Conservation (phyloP, 30 jellyfish, hydroid and myxozoan species). For the Hydractinia echinata region DNA sequence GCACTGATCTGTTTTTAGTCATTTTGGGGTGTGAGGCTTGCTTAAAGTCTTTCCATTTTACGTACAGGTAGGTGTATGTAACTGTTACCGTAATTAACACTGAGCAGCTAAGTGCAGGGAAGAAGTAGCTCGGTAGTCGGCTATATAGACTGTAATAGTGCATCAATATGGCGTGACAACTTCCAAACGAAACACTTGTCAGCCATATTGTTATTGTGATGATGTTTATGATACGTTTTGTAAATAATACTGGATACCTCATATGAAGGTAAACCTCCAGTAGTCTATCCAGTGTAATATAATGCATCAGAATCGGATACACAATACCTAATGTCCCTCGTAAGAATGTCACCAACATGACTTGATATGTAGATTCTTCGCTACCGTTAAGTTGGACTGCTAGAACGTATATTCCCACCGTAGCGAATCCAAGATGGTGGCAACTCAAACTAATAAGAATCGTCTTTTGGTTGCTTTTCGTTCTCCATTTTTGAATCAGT, state of each 20-base stretch:
- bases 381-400: neutral
- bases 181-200: neutral
- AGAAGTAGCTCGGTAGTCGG: neutral
- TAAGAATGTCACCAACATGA: neutral
- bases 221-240: neutral
- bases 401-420: neutral
- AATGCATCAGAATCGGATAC: conserved; percentile 11
- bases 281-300: conserved; percentile 5
- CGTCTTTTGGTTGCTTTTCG: neutral
- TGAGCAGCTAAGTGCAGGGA: neutral
- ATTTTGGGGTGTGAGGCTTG: neutral
- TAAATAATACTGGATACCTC: conserved; percentile 10
- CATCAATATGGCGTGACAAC: neutral
- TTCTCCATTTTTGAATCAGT: neutral
- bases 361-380: neutral
- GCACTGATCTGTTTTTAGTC: neutral
- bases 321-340: conserved; percentile 10
- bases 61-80: neutral
- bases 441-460: neutral
- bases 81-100: neutral
- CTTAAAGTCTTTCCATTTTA: neutral
- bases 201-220: neutral
- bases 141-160: neutral
- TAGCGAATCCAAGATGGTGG: neutral
- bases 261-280: conserved; percentile 16